Base-by-base conservation (phyloP, 2,113 vertebrate species). In the Anhinga rufa region DNA sequence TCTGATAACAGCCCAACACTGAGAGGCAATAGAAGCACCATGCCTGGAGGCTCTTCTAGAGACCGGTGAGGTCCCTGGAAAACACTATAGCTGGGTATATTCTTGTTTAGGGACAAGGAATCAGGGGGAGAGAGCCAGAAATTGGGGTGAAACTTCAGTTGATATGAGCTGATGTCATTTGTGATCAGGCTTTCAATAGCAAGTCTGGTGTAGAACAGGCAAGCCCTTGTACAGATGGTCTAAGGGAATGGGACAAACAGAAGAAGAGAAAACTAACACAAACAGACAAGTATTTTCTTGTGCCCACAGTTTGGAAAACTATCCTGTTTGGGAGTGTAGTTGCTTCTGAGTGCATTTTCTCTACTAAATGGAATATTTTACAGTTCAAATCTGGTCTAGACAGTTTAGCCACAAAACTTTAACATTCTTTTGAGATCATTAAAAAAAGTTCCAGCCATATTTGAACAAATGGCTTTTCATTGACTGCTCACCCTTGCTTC, bases 391-490 rank as follows among this genome's bases (percentile, higher is more conserved):
- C 70, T 95, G 91, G 94, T 95, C 92, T 96, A 95, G 96, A 95
- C 89, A 66, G 91, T 91, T 90, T 80, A 87, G 88, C 92, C 95
- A 88, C 94, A 95, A 80, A 80, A 80, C 87, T 95, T 92, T 92
- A 95, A 92, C 86, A 90, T 96, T 93, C 94, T 97, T 97, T 96
- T 66, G 86, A 93, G 92, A 95, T 92, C 66, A 93, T 92, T 91
- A 78, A 83, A 91, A 82, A 66, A 85, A 58, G 19, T 82, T 94
- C 84, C 87, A 82, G 66, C 68, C 68, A 14, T 57, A 32, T 95
- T 95, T 90, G 81, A 95, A 96, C 91, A 97, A 96, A 89, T 90
- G 75, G 77, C 91, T 92, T 97, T 96, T 97, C 91, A 96, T 34
- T 86, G 82, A 88, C 42, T 61, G 31, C 32, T 88, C 31, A 44